Base-by-base conservation (phyloP, 2,888 invertebrate genomes). In the Encarsia formosa region DNA sequence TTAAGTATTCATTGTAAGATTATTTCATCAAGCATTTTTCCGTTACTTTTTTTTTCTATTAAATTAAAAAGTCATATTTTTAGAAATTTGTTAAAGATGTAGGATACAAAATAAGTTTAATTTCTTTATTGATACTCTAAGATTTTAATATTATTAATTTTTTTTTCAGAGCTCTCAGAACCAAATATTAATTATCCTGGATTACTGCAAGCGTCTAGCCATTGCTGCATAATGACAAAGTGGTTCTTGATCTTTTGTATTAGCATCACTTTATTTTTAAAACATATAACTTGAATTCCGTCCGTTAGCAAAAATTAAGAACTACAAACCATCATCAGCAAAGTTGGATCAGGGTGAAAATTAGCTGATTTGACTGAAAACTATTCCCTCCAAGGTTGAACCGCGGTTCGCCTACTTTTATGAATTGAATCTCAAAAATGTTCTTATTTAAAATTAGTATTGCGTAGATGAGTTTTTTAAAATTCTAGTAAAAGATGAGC, bases 141-240 rank as follows among this genome's bases (percentile, higher is more conserved):
- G 6, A 32, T 32, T 23, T 39, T 9, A 39, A 13, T 26, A 26
- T 13, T 39, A 1, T 4, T n/a, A 32, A 29, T 48, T 35, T 45
- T 42, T 54, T 23, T 62, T 78, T 2, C 80, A 87, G 86, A 85
- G 78, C 84, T 82, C 65, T 79, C 79, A 67, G 79, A 79, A 62
- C 85, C 86, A 74, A 84, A 86, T 77, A 84, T 85, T 84, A 86
- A 86, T 66, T 85, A 80, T 67, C 78, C 82, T 1, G 85, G 85
- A 4, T 72, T 86, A 8, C 75, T 78, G 65, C 79, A 81, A 56
- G 79, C 78, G 61, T 60, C 62, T 18, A 67, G 63, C 60, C 61
- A 60, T 41, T 65, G 64, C 53, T 62, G 59, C 44, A 39, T 56
- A 32, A 56, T 62, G 47, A 65, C 66, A 39, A 62, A 61, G 49